A percentile compares a stretch with the other conserved stretches of the same genome.
Evolutionary conservation across 2,888 invertebrate species (phyloP).

Genomic region (Caenorhabditis afra): DNA sequence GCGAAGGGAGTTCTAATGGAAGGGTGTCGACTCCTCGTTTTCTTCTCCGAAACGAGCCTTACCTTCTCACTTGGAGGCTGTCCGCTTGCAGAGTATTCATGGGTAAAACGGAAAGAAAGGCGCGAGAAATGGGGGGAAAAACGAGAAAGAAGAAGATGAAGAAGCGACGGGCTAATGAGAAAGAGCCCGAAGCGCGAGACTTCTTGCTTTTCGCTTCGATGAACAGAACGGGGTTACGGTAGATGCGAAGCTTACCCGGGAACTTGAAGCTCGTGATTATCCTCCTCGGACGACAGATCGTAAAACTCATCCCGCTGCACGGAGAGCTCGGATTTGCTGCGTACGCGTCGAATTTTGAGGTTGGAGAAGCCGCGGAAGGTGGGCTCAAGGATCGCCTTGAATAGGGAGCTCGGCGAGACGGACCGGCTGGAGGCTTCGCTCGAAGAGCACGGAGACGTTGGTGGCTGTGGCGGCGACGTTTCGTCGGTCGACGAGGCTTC

Average conservation of each 20-base stretch:
- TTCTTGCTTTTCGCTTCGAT: neutral
- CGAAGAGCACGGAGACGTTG: slow-evolving; percentile 2
- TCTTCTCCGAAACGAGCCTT: too few species aligned
- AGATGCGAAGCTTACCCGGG: slow-evolving; percentile 37
- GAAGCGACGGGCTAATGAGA: too few species aligned
- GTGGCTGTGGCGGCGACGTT: neutral
- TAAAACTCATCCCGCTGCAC: slow-evolving; percentile 47
- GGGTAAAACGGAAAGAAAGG: too few species aligned
- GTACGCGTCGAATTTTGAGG: slow-evolving; percentile 49
- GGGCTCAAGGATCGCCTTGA: slow-evolving; percentile 29
- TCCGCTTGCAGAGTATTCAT: neutral
- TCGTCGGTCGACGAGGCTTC: neutral
- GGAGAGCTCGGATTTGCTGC: slow-evolving; percentile 40
- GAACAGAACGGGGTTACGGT: too few species aligned
- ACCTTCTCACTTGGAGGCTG: too few species aligned
- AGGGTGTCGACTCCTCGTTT: too few species aligned
- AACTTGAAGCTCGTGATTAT: slow-evolving; percentile 56
- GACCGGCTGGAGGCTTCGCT: slow-evolving; percentile 14
- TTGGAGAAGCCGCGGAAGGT: slow-evolving; percentile 45
- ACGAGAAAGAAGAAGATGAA: too few species aligned
- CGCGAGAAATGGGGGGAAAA: too few species aligned
- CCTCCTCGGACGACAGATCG: slow-evolving; percentile 49
- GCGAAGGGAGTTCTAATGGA: too few species aligned
- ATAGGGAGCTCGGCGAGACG: slow-evolving; percentile 24
- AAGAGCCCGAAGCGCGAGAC: neutral